phyloP scores from a whole-genome alignment of 2,888 invertebrate genomes.

The Latrodectus hesperus region DNA sequence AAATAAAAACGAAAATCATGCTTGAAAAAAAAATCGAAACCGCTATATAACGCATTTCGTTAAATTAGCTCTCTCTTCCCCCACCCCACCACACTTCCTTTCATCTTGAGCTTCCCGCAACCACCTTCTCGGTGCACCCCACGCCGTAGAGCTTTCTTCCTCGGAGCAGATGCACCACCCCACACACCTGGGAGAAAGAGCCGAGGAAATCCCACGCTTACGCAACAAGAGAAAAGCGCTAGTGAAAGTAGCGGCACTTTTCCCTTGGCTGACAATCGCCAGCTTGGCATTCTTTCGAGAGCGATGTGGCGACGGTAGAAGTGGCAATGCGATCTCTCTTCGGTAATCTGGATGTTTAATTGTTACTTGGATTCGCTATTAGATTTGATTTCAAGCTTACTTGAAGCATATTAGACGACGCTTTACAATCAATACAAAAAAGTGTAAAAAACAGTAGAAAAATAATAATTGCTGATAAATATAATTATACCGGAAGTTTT shows the following conservation, averaged over 20 bases:
- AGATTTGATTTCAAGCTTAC: no score
- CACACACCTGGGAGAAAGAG: constrained; percentile 32
- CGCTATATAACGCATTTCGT: constrained; percentile 61
- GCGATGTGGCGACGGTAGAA: no score
- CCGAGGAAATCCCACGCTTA: constrained; percentile 66
- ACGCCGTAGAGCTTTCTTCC: constrained; percentile 38
- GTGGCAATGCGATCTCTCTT: no score
- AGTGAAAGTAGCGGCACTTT: constrained; percentile 52
- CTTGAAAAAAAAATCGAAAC: constrained; percentile 27
- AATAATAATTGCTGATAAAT: no score
- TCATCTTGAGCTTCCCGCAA: constrained; percentile 60
- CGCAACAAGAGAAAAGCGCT: constrained; percentile 28
- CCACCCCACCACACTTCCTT: constrained; percentile 16
- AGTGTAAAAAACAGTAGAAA: no score
- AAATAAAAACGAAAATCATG: constrained; percentile 30
- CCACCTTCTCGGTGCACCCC: constrained; percentile 58
- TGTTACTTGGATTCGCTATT: no score
- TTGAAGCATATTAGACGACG: no score
- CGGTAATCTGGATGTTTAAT: no score
- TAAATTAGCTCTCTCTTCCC: constrained; percentile 50
- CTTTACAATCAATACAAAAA: no score
- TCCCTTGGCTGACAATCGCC: constrained; percentile 2
- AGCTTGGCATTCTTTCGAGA: constrained; percentile 1
- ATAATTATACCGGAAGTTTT: no score
- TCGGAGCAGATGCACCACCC: constrained; percentile 31